Conservation (phyloP, 2,113 vertebrate genomes). For the Malaclemys terrapin region DNA sequence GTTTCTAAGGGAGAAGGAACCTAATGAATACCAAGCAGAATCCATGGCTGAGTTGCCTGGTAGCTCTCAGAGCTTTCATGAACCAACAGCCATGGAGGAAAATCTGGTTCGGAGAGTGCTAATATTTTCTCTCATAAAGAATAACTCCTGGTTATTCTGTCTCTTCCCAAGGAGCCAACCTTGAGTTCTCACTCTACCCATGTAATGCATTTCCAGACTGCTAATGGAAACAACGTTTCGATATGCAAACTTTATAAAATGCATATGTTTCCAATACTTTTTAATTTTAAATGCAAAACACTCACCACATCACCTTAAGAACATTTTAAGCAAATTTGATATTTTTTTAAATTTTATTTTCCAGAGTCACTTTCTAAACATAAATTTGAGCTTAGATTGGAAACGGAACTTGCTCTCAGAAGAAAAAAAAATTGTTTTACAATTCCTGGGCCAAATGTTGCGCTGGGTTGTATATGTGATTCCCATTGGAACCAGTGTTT, state of each 20-base stretch:
- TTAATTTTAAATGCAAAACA: neutral
- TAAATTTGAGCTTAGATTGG: neutral
- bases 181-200: neutral
- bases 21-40: neutral
- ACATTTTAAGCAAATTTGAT: neutral
- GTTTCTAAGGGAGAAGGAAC: neutral
- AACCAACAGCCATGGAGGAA: neutral
- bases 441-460: neutral
- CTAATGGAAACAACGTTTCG: neutral
- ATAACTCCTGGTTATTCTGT: neutral
- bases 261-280: neutral
- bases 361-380: neutral
- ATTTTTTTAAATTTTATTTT: neutral
- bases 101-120: neutral
- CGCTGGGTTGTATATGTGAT: neutral
- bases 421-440: neutral
- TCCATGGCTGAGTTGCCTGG: neutral
- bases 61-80: neutral
- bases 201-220: neutral
- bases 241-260: neutral
- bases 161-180: neutral
- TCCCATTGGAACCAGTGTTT: neutral
- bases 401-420: neutral
- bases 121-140: neutral
- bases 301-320: neutral